These are phyloP conservation scores for Drosophila subpulchrella DNA, from an alignment of 1,140 invertebrate species.

Conservation along the genomic window DNA sequence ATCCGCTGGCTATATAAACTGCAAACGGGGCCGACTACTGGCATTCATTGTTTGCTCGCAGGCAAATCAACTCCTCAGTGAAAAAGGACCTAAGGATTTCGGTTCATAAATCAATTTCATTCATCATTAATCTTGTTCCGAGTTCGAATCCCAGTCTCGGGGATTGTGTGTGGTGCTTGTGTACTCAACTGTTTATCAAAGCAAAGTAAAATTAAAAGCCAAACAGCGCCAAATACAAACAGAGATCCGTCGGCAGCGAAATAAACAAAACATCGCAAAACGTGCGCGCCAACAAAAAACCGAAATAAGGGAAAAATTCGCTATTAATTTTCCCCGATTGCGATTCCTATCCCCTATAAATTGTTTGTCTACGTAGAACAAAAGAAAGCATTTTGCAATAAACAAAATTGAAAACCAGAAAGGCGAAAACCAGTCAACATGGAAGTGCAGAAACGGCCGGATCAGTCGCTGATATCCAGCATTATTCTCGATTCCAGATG, in stretches of 20 bases:
- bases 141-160: not conserved
- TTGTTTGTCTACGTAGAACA: slow-evolving; percentile 29
- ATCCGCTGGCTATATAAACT: slow-evolving; percentile 61
- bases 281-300: slow-evolving; percentile 63
- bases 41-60: slow-evolving; percentile 74
- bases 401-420: slow-evolving; percentile 33
- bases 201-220: slow-evolving; percentile 56
- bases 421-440: slow-evolving; percentile 35
- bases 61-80: slow-evolving; percentile 47
- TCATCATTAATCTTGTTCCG: slow-evolving; percentile 20
- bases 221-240: slow-evolving; percentile 64
- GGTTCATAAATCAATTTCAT: slow-evolving; percentile 16
- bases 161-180: slow-evolving; percentile 5
- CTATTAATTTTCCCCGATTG: slow-evolving; percentile 50
- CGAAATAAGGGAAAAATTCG: slow-evolving; percentile 37
- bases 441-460: slow-evolving; percentile 72
- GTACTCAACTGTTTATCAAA: slow-evolving; percentile 50
- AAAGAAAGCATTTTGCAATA: slow-evolving; percentile 55
- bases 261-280: slow-evolving; percentile 67
- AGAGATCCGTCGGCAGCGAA: slow-evolving; percentile 41
- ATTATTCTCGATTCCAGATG: slow-evolving; percentile 72
- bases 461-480: slow-evolving; percentile 60
- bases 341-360: not conserved
- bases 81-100: slow-evolving; percentile 7
- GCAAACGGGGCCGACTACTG: slow-evolving; percentile 56